phyloP scores from a whole-genome alignment of 2,113 vertebrate genomes.

The Macrotus californicus region DNA sequence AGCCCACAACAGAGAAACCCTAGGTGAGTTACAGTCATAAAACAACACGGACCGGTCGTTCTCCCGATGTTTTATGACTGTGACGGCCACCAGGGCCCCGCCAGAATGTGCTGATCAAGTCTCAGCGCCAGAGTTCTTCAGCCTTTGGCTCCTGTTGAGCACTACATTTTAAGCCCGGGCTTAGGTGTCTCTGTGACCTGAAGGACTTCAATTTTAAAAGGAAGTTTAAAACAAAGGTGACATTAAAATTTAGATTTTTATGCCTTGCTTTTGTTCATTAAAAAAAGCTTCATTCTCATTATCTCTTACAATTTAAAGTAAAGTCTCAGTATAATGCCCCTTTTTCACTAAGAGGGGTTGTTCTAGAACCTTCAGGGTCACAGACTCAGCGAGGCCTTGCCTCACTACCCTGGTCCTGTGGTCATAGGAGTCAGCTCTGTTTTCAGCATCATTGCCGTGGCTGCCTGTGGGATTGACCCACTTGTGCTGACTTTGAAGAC shows the following conservation, averaged over 20 bases:
- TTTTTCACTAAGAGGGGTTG: background rate
- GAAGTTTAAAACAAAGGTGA: background rate
- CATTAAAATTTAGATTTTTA: background rate
- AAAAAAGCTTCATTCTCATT: background rate
- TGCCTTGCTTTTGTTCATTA: background rate
- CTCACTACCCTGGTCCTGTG: background rate
- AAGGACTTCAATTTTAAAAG: background rate
- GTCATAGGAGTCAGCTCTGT: background rate
- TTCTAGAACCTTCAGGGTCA: background rate
- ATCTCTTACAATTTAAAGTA: background rate
- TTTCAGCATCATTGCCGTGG: background rate
- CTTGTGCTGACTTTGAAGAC: background rate
- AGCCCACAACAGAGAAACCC: background rate
- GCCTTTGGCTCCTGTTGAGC: background rate
- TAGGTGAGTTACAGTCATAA: background rate
- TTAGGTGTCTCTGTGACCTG: background rate
- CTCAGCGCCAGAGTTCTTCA: background rate
- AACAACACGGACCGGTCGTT: background rate
- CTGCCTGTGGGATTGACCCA: background rate
- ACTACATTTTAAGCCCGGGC: background rate
- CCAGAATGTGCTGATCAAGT: background rate
- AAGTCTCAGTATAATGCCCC: background rate
- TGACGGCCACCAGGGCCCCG: background rate
- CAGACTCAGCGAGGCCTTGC: background rate
- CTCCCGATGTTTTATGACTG: background rate